Base-by-base conservation (phyloP, 2,113 vertebrate genomes). In the Anoura caudifer region DNA sequence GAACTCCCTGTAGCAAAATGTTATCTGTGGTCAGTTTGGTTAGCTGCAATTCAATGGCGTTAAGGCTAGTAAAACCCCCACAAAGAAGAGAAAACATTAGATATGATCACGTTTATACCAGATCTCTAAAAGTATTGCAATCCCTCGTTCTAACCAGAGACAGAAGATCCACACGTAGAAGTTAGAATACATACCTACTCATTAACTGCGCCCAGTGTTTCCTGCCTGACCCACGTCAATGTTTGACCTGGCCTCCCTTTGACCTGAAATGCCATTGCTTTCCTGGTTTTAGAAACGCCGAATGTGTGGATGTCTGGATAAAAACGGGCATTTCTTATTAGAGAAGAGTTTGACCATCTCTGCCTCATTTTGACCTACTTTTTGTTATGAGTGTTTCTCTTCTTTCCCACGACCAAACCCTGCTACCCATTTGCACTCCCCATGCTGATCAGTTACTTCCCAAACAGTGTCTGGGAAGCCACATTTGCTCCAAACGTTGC, bases 1-100 rank as follows among this genome's bases (percentile, higher is more conserved):
- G 52, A 96, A 92, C 38, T 89, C 82, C 92, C 56, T 45, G 76
- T 77, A 95, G 80, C 20, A 80, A 82, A 91, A 96, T 95, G 61
- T 81, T 22, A 2, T n/a, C 67, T 90, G 94, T 92, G 95, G 95
- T 95, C 47, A 90, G 22, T 77, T 93, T 0, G 0, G 70, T 97
- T 90, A 85, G 77, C 59, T 75, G 56, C 13, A 95, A 43, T 91
- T 94, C 50, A 93, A 4, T 24, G 38, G 75, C 3, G n/a, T 41
- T 72, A 95, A 82, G n/a, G 11, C 13, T 70, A 65, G 38, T 83
- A 75, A 91, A 86, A 94, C 70, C 15, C 65, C 73, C 15, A 79
- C 50, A 15, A 65, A 47, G 77, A 84, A 47, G 59, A 97, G 52
- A 93, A 97, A 94, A 95, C 43, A 91, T 63, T 47, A 76, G 86